These are phyloP conservation scores for Nautilus pompilius DNA, from an alignment of 1,140 invertebrate species.

Conservation along the genomic window DNA sequence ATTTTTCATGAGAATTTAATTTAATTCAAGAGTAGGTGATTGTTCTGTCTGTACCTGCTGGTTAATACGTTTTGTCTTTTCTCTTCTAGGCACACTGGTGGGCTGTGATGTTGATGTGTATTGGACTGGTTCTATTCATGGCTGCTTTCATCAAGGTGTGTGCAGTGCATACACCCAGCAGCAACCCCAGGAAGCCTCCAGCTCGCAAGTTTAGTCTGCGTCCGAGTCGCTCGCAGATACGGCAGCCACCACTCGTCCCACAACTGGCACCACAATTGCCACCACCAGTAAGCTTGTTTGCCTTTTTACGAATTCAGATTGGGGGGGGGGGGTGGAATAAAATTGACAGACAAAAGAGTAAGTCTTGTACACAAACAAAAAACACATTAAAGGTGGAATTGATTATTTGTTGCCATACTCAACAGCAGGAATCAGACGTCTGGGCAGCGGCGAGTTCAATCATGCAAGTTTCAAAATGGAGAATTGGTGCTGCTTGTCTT, in stretches of 20 bases:
- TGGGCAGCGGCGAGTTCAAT: background rate
- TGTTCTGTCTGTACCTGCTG: too few relatives aligned
- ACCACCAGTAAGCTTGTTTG: too few relatives aligned
- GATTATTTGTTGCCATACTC: background rate
- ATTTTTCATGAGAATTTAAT: too few relatives aligned
- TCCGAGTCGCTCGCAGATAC: slow-evolving; percentile 19
- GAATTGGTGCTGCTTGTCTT: background rate
- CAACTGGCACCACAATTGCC: background rate
- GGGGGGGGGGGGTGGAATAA: background rate
- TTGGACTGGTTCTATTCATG: slow-evolving; percentile 92
- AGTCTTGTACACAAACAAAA: too few relatives aligned
- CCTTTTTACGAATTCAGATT: background rate
- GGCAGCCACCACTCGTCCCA: slow-evolving; percentile 8
- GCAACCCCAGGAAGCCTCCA: slow-evolving; percentile 69
- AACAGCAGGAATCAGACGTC: background rate
- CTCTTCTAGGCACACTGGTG: slow-evolving; percentile 86
- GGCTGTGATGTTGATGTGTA: slow-evolving; percentile 87
- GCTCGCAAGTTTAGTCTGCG: slow-evolving; percentile 42
- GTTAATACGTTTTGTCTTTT: background rate
- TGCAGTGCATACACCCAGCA: slow-evolving; percentile 97
- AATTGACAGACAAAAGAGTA: background rate
- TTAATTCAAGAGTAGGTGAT: too few relatives aligned
- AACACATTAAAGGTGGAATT: too few relatives aligned
- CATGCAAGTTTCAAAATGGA: background rate
- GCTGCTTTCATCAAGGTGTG: slow-evolving; percentile 99